Evolutionary conservation across 2,797 vertebrate species (phyloP).

Genomic region (Spea hammondii): DNA sequence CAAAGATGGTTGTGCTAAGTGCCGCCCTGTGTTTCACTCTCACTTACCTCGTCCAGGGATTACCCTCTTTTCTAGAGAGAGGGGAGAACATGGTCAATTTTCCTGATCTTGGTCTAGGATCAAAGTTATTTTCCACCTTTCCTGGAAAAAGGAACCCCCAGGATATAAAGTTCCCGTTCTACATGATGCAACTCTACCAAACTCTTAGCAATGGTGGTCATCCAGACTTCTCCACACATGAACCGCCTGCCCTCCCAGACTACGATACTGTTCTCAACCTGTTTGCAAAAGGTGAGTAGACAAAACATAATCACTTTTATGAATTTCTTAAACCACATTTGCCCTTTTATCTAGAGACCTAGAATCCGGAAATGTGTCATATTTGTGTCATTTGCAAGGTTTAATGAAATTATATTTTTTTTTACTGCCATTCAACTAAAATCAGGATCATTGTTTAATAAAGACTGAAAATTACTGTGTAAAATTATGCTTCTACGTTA

Average conservation of each 20-base stretch:
- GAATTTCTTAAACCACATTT: not conserved
- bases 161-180: conserved; percentile 7
- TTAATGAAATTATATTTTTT: too few relatives aligned
- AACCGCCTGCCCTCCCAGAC: conserved; percentile 20
- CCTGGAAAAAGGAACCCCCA: not conserved
- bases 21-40: conserved; percentile 1
- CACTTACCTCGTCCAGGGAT: not conserved
- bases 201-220: not conserved
- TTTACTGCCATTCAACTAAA: too few relatives aligned
- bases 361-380: too few relatives aligned
- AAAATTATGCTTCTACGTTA: too few relatives aligned
- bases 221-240: not conserved
- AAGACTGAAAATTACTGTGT: too few relatives aligned
- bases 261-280: conserved; percentile 32
- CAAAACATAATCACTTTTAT: not conserved
- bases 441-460: too few relatives aligned
- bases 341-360: too few relatives aligned
- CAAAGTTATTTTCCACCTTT: not conserved
- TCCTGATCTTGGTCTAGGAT: not conserved
- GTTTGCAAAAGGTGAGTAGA: conserved; percentile 33
- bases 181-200: conserved; percentile 44
- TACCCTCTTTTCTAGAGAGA: not conserved
- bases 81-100: not conserved
- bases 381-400: too few relatives aligned
- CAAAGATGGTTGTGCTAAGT: not conserved